A percentile compares a stretch with the other conserved stretches of the same genome.
These are phyloP conservation scores for Pygoscelis adeliae DNA, from an alignment of 2,113 vertebrate species.

Conservation along the genomic window DNA sequence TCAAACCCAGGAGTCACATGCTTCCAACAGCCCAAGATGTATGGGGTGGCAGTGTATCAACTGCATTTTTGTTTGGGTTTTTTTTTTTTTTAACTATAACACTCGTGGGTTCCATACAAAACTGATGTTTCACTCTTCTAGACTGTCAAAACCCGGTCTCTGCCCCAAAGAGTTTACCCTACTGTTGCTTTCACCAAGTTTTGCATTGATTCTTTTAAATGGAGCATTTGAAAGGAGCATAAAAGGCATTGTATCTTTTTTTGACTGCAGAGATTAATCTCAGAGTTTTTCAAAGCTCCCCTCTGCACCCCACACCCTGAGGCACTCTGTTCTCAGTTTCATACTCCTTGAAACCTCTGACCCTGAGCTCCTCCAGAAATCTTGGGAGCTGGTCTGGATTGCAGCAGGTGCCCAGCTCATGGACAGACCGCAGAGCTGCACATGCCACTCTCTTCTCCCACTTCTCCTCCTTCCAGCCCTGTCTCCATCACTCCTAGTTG, in stretches of 20 bases:
- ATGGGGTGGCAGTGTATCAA: background rate
- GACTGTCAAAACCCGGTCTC: background rate
- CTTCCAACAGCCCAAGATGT: background rate
- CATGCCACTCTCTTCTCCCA: rapidly evolving
- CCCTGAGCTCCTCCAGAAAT: background rate
- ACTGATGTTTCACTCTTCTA: background rate
- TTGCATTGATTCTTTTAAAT: background rate
- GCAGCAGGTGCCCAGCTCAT: background rate
- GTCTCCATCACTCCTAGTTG: background rate
- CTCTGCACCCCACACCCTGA: background rate
- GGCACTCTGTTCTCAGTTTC: background rate
- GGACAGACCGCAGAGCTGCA: rapidly evolving
- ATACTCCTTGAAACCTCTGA: background rate
- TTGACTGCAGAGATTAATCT: background rate
- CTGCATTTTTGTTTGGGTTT: background rate
- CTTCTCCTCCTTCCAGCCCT: background rate
- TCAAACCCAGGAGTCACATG: background rate
- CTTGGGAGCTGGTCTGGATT: background rate
- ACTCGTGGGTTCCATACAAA: background rate
- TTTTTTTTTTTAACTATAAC: background rate
- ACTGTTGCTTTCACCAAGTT: background rate
- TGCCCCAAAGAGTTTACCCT: background rate
- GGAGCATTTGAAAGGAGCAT: background rate
- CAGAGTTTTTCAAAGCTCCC: background rate
- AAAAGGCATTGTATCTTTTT: background rate